Percentiles rank a stretch among this genome's conserved stretches.
phyloP scores from a whole-genome alignment of 2,888 invertebrate genomes.

The Polylopha cassiicola region DNA sequence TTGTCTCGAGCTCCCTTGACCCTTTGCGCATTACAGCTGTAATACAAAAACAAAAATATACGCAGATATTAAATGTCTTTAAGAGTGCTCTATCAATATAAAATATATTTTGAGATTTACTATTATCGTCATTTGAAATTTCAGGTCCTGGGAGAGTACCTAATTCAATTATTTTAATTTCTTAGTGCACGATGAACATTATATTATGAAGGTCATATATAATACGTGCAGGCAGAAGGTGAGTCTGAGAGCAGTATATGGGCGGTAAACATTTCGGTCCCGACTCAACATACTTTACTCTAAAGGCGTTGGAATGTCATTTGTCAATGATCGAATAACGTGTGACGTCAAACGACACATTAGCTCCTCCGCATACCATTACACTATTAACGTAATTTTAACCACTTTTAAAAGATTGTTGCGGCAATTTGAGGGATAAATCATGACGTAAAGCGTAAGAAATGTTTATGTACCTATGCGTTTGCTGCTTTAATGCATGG shows the following conservation, averaged over 20 bases:
- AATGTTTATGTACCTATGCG: constrained; percentile 48
- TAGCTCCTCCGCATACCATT: constrained; percentile 50
- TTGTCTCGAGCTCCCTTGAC: constrained; percentile 8
- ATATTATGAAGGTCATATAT: constrained; percentile 21
- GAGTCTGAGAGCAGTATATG: constrained; percentile 58
- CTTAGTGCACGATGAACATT: constrained; percentile 18
- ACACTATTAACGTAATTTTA: constrained; percentile 39
- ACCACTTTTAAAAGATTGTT: constrained; percentile 48
- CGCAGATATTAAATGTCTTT: no score
- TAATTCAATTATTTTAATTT: constrained; percentile 17
- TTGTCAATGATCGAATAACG: constrained; percentile 72
- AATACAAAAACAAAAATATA: no score
- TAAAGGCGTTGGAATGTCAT: constrained; percentile 68
- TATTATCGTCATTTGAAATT: no score
- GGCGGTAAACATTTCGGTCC: constrained; percentile 60
- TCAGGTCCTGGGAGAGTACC: no score
- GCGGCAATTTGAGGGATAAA: constrained; percentile 47
- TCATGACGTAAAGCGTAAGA: constrained; percentile 47
- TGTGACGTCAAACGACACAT: constrained; percentile 65
- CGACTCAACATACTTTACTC: constrained; percentile 62
- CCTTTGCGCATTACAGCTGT: constrained; percentile 14
- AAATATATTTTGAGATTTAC: no score
- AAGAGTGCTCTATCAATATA: no score
- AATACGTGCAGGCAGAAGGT: constrained; percentile 42
- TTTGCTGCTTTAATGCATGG: constrained; percentile 43